These are phyloP conservation scores for Homalodisca vitripennis DNA, from an alignment of 1,140 invertebrate species.

Conservation along the genomic window DNA sequence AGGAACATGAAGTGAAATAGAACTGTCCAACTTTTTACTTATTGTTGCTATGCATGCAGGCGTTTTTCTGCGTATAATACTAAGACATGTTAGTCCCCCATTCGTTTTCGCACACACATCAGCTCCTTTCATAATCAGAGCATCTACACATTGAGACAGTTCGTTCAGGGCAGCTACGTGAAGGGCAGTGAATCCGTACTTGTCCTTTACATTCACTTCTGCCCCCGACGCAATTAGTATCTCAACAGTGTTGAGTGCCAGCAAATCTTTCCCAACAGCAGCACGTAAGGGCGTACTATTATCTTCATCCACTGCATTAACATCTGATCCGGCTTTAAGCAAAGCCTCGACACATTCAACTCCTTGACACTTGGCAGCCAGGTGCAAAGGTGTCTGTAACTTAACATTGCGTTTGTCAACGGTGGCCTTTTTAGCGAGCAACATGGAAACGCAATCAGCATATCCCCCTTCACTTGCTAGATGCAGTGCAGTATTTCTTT, in stretches of 20 bases:
- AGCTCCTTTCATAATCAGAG: conserved; percentile 78
- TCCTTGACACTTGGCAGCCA: conserved; percentile 72
- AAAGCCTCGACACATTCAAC: conserved; percentile 75
- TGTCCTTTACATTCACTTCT: conserved; percentile 81
- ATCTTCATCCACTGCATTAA: conserved; percentile 74
- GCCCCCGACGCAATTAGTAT: conserved; percentile 71
- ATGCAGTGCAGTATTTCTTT: conserved; percentile 66
- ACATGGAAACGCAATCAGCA: conserved; percentile 62
- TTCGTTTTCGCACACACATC: conserved; percentile 81
- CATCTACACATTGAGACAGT: conserved; percentile 77
- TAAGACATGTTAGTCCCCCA: conserved; percentile 77
- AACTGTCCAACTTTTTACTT: conserved; percentile 70
- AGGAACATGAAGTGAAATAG: conserved; percentile 74
- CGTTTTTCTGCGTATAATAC: conserved; percentile 78
- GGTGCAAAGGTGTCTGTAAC: conserved; percentile 74
- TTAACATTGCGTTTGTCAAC: conserved; percentile 67
- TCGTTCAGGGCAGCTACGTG: conserved; percentile 85
- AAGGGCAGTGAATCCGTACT: conserved; percentile 85
- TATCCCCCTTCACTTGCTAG: conserved; percentile 74
- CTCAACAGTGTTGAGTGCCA: conserved; percentile 73
- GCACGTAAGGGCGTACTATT: conserved; percentile 74
- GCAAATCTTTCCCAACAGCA: conserved; percentile 70
- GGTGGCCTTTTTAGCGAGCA: conserved; percentile 70
- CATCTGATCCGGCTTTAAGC: conserved; percentile 67
- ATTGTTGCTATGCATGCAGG: conserved; percentile 76